These are phyloP conservation scores for Acanthosepion lycidas DNA, from an alignment of 2,888 invertebrate species.

Conservation along the genomic window DNA sequence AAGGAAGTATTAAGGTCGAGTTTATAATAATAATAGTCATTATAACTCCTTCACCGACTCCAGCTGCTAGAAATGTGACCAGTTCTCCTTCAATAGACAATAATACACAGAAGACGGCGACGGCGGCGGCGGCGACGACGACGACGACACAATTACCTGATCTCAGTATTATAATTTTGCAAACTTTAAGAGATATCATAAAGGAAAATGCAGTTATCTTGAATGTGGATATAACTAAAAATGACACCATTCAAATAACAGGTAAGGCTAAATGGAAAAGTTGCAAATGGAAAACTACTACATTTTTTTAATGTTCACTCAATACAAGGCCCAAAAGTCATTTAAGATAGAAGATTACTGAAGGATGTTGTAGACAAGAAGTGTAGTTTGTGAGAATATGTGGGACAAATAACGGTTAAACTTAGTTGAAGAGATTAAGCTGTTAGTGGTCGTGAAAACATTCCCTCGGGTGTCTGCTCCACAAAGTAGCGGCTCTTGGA, in stretches of 20 bases:
- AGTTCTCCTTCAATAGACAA: background rate
- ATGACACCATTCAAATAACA: background rate
- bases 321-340: too few species aligned
- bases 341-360: too few species aligned
- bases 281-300: background rate
- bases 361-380: too few species aligned
- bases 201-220: background rate
- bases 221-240: background rate
- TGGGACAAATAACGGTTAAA: too few species aligned
- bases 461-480: too few species aligned
- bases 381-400: too few species aligned
- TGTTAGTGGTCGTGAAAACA: too few species aligned
- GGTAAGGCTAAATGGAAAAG: background rate
- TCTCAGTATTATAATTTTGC: background rate
- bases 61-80: background rate
- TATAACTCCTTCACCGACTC: background rate
- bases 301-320: too few species aligned
- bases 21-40: background rate
- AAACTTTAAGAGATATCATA: background rate
- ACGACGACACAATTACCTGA: background rate
- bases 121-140: background rate
- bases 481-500: too few species aligned
- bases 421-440: too few species aligned
- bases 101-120: background rate
- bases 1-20: background rate